Evolutionary conservation across 1,140 invertebrate genomes (phyloP).

Genomic region (Tetramorium parvispinum): DNA sequence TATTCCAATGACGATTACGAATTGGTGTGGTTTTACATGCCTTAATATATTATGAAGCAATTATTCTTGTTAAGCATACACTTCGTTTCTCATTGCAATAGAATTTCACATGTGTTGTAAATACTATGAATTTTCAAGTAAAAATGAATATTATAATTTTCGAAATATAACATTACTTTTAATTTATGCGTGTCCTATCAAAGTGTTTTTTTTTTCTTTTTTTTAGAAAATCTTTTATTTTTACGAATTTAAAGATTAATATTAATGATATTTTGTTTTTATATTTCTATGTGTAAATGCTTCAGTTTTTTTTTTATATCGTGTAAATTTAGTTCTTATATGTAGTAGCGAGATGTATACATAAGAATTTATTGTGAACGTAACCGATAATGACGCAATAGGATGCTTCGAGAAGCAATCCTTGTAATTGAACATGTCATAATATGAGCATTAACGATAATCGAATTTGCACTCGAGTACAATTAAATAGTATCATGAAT

Average conservation of each 20-base stretch:
- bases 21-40: constrained; percentile 76
- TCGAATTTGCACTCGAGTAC: constrained; percentile 82
- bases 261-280: constrained; percentile 83
- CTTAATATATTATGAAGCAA: constrained; percentile 61
- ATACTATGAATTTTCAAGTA: constrained; percentile 53
- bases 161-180: constrained; percentile 74
- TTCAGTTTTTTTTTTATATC: constrained; percentile 83
- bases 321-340: constrained; percentile 82
- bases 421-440: constrained; percentile 69
- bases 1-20: constrained; percentile 65
- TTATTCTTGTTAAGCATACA: constrained; percentile 59
- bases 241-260: constrained; percentile 80
- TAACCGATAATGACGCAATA: constrained; percentile 70
- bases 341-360: constrained; percentile 66
- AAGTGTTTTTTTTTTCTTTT: constrained; percentile 67
- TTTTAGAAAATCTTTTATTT: constrained; percentile 79
- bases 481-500: constrained; percentile 81
- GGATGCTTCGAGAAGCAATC: constrained; percentile 59
- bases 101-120: constrained; percentile 55
- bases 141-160: constrained; percentile 46
- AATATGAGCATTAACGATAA: constrained; percentile 68
- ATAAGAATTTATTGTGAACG: constrained; percentile 77
- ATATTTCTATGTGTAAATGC: constrained; percentile 84
- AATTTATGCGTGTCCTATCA: constrained; percentile 77
- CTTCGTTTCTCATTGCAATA: constrained; percentile 52